Evolutionary conservation across 2,113 vertebrate genomes (phyloP), one percentile per base, ranked within the genome.

Genomic region (Columbina picui): DNA sequence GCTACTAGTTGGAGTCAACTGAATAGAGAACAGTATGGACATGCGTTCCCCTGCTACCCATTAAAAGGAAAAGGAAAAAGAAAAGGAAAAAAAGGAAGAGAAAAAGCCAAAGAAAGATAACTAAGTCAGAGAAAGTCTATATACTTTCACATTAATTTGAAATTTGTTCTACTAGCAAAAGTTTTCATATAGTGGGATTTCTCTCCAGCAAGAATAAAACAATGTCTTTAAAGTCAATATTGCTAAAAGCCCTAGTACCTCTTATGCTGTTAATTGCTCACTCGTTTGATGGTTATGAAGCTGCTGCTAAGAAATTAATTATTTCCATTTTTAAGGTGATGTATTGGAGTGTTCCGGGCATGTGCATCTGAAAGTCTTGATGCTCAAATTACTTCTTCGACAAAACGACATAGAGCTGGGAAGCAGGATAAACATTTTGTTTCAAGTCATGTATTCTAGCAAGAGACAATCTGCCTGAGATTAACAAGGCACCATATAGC

Each of bases 71-170:
- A 12, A 10, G 29, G 12, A 55, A 18, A n/a, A 3, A 25, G 10
- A 19, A 29, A 7, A 19, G 15, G 5, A 3, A 3, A 18, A 15
- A 3, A 26, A 32, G 6, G 5, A 27, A 59, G 17, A 7, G 2
- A 6, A 7, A 38, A 32, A 5, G 43, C 9, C 18, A 45, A 8
- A 45, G 18, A 19, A 45, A 57, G 2, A 6, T 7, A n/a, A 83
- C 59, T 36, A 61, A 18, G 75, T 80, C 49, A 85, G 12, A 75
- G 25, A 39, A 75, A 32, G 3, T 55, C 57, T 49, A 1, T 18
- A 53, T 23, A 6, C 4, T 11, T 91, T 47, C 10, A 21, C n/a
- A 15, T 25, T 68, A 26, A 50, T 55, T 55, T 22, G 25, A 67
- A 87, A 77, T 41, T 36, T 5, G 5, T 94, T 89, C 73, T 68